Base-by-base conservation (phyloP, 2,113 vertebrate species). In the Halcyon malimbica region DNA sequence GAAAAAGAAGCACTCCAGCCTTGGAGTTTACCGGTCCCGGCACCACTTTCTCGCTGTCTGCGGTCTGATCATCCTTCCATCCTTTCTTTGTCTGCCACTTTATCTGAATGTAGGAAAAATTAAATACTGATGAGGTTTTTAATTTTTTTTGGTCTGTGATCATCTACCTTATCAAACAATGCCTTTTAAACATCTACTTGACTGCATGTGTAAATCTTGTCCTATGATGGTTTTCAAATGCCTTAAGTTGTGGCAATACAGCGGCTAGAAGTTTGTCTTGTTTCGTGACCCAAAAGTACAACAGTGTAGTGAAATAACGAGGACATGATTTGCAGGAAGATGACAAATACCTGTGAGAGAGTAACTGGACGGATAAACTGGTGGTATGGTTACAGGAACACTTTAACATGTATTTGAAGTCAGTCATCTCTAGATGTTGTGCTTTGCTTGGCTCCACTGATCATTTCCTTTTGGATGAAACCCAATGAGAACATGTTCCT, bases 401-500 rank as follows among this genome's bases (percentile, higher is more conserved):
- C 9, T 59, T 76, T 2, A 65, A 5, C 0, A 1, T 26, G 25
- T 41, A 5, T 80, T 80, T 62, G 3, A 50, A 84, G 13, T n/a
- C 33, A 39, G 31, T 83, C 17, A 53, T 42, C 13, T 63, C 15
- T 31, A 26, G 18, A 21, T 2, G 12, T 3, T 1, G 0, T 31
- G 21, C 18, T 93, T 74, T 77, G 2, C 26, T 90, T 68, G 31
- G 15, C 35, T 92, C 13, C 10, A 29, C 11, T 8, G 2, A 11
- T 42, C 20, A 15, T 59, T 96, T 78, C 28, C 11, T 59, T 71
- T 41, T 1, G 2, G 41, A 54, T 25, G 25, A 87, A 84, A 67
- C 11, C 28, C 18, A 90, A 11, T 1, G 3, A 37, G 16, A 41
- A 31, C 5, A 0, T 8, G 3, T 19, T 77, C 63, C 16, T 8